Conservation (phyloP, 2,797 vertebrate genomes). For the Coreius guichenoti region DNA sequence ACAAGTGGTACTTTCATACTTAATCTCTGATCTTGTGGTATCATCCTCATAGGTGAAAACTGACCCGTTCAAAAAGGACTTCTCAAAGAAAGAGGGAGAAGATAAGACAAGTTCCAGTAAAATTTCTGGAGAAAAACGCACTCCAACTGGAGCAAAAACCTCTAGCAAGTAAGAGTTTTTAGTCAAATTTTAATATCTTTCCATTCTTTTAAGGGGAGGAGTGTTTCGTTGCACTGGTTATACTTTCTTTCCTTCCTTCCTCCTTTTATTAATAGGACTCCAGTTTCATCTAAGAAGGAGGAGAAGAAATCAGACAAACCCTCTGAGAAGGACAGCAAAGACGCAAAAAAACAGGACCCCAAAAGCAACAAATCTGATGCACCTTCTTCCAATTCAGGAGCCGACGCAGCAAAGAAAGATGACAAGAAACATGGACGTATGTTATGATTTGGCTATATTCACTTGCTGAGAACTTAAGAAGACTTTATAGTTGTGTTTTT, state of each 20-base stretch:
- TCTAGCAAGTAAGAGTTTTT: conserved; percentile 75
- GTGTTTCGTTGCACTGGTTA: background rate
- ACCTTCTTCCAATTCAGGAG: conserved; percentile 76
- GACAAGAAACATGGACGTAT: conserved; percentile 91
- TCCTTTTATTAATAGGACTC: conserved; percentile 74
- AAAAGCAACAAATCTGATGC: conserved; percentile 86
- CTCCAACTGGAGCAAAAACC: conserved; percentile 79
- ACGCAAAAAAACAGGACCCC: conserved; percentile 86
- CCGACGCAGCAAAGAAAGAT: conserved; percentile 87
- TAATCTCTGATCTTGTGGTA: background rate
- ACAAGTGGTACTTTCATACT: background rate
- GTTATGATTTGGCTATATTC: conserved; percentile 60
- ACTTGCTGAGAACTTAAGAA: background rate
- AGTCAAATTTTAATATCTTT: background rate
- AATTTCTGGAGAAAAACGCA: conserved; percentile 86
- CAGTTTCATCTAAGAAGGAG: conserved; percentile 87
- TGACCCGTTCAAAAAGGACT: conserved; percentile 95
- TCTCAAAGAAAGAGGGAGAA: conserved; percentile 89
- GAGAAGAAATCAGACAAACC: conserved; percentile 95
- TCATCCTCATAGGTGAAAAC: conserved; percentile 86
- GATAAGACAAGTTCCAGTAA: conserved; percentile 86
- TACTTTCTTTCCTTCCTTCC: background rate
- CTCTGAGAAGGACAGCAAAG: conserved; percentile 91
- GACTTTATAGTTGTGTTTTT: background rate
- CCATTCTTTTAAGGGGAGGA: background rate